phyloP scores from a whole-genome alignment of 1,140 invertebrate species.

The Aethina tumida region DNA sequence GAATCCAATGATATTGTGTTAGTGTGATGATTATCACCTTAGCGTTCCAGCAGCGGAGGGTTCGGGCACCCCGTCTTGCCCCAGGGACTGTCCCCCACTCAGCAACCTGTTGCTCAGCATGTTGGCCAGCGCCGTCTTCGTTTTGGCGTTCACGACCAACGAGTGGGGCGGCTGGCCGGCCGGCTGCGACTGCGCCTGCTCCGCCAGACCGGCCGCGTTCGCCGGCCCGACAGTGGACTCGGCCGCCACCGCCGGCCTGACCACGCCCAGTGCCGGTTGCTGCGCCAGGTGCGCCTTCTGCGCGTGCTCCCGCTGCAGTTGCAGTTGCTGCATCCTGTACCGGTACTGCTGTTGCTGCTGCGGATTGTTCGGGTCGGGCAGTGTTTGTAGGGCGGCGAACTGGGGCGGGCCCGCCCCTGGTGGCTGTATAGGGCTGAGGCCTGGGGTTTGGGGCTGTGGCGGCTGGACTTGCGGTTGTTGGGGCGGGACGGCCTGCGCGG shows the following conservation, averaged over 20 bases:
- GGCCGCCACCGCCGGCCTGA: neutral
- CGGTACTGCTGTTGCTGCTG: slow-evolving; percentile 42
- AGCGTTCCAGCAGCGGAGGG: slow-evolving; percentile 62
- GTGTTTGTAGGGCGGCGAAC: too few species aligned
- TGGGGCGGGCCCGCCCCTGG: slow-evolving; percentile 15
- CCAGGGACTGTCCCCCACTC: slow-evolving; percentile 31
- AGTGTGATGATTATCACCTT: slow-evolving; percentile 28
- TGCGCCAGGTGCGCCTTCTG: slow-evolving; percentile 21
- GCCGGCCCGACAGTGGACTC: neutral
- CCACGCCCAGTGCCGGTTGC: slow-evolving; percentile 9
- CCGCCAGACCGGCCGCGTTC: neutral
- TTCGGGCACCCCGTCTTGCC: slow-evolving; percentile 38
- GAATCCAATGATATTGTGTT: too few species aligned
- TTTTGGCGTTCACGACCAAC: slow-evolving; percentile 76
- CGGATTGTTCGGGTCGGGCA: slow-evolving; percentile 23
- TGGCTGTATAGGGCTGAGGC: slow-evolving; percentile 37
- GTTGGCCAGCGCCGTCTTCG: slow-evolving; percentile 90
- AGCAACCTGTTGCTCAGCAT: slow-evolving; percentile 80
- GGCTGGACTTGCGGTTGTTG: slow-evolving; percentile 19
- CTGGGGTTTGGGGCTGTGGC: slow-evolving; percentile 34
- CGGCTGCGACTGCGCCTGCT: slow-evolving; percentile 20
- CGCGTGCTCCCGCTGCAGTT: slow-evolving; percentile 44
- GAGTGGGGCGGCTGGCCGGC: slow-evolving; percentile 34
- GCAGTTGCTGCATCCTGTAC: slow-evolving; percentile 43
- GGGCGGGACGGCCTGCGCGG: slow-evolving; percentile 4